Evolutionary conservation across 2,113 vertebrate genomes (phyloP).

Genomic region (Neogale vison): DNA sequence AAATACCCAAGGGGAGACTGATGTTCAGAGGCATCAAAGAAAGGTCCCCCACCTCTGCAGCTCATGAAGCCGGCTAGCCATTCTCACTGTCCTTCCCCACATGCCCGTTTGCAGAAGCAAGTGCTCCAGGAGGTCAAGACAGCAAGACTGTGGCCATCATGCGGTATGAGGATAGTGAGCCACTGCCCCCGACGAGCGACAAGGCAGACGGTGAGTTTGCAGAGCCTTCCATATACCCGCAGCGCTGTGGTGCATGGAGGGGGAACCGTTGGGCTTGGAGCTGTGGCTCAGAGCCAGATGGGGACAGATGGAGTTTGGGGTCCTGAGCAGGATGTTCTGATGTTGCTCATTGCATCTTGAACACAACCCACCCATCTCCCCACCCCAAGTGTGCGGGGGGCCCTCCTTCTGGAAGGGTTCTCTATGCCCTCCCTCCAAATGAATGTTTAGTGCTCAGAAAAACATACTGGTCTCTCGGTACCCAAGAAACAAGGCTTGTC

Average conservation of each 20-base stretch:
- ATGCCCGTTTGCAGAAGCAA: neutral
- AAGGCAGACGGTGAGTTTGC: fast-evolving
- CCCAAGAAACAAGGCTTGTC: neutral
- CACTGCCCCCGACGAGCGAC: neutral
- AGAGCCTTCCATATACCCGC: neutral
- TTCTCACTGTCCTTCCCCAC: neutral
- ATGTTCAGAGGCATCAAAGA: neutral
- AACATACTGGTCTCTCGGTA: neutral
- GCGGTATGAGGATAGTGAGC: neutral
- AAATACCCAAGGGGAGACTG: no score
- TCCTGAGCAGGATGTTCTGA: neutral
- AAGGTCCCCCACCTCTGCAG: no score
- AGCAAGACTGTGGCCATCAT: neutral
- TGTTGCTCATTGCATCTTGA: neutral
- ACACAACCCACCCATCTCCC: neutral
- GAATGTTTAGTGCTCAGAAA: neutral
- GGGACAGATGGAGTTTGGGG: neutral
- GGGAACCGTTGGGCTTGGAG: neutral
- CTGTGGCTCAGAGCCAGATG: neutral
- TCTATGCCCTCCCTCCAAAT: neutral
- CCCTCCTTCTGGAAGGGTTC: neutral
- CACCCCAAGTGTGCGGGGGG: neutral
- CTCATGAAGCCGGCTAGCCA: fast-evolving
- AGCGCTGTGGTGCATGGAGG: neutral
- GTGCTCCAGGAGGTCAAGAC: slow-evolving; percentile 30